Evolutionary conservation across 2,888 invertebrate species (phyloP).

Genomic region (Acanthoscelides obtectus): DNA sequence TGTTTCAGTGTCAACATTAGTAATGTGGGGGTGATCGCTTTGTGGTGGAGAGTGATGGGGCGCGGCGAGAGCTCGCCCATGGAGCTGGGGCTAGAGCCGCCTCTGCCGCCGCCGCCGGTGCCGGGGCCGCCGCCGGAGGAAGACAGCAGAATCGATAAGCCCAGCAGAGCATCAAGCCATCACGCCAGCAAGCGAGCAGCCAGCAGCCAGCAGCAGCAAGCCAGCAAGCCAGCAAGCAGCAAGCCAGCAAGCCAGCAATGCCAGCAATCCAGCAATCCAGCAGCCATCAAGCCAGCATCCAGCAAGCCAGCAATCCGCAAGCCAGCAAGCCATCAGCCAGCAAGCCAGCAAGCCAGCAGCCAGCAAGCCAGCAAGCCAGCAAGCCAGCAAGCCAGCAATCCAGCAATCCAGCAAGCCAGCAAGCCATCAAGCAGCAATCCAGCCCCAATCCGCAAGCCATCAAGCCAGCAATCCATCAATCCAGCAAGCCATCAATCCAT

Average conservation of each 20-base stretch:
- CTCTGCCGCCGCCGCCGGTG: conserved; percentile 56
- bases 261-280: not conserved
- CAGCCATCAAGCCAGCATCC: not conserved
- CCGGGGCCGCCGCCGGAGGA: not conserved
- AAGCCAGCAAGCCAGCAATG: not conserved
- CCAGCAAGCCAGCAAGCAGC: not conserved
- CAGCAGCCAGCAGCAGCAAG: not conserved
- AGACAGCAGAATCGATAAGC: too few relatives aligned
- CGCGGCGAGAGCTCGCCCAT: conserved; percentile 70
- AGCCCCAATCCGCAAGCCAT: too few relatives aligned
- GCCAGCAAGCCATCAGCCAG: not conserved
- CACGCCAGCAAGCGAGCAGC: not conserved
- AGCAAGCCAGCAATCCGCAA: not conserved
- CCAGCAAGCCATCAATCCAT: not conserved
- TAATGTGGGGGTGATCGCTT: conserved; percentile 53
- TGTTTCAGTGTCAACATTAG: conserved; percentile 35
- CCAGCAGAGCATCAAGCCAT: not conserved
- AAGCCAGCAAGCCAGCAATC: not conserved
- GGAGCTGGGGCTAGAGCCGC: conserved; percentile 82
- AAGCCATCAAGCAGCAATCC: not conserved
- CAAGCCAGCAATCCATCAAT: not conserved
- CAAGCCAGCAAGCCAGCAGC: not conserved
- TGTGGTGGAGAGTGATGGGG: conserved; percentile 75
- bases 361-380: not conserved
- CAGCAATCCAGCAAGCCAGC: not conserved